phyloP scores from a whole-genome alignment of 2,888 invertebrate species.

The Tenodera sinensis region DNA sequence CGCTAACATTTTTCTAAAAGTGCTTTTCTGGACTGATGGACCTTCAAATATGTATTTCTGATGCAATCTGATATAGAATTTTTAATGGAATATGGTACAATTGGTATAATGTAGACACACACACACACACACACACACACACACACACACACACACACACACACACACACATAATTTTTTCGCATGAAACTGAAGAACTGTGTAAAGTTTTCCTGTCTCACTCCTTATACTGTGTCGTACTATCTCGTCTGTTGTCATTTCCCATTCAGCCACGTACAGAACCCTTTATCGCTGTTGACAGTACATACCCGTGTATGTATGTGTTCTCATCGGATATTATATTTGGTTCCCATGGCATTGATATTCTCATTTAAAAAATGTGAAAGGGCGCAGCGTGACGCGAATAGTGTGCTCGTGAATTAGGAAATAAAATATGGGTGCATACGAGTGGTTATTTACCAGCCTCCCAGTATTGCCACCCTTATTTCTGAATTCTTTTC shows the following conservation, averaged over 20 bases:
- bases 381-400: neutral
- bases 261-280: neutral
- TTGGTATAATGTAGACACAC: no score
- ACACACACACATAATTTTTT: no score
- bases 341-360: neutral
- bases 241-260: neutral
- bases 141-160: no score
- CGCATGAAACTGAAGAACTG: no score
- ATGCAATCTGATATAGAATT: no score
- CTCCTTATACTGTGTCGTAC: neutral
- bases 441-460: neutral
- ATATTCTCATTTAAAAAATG: neutral
- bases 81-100: no score
- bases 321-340: neutral
- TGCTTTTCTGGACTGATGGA: no score
- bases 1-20: no score
- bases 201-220: neutral
- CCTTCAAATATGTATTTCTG: no score
- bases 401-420: neutral
- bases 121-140: no score
- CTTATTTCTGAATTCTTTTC: neutral
- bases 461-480: neutral
- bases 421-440: neutral
- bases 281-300: neutral
- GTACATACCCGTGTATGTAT: neutral